Base-by-base conservation (phyloP, 2,888 invertebrate genomes). In the Acrobasis suavella region DNA sequence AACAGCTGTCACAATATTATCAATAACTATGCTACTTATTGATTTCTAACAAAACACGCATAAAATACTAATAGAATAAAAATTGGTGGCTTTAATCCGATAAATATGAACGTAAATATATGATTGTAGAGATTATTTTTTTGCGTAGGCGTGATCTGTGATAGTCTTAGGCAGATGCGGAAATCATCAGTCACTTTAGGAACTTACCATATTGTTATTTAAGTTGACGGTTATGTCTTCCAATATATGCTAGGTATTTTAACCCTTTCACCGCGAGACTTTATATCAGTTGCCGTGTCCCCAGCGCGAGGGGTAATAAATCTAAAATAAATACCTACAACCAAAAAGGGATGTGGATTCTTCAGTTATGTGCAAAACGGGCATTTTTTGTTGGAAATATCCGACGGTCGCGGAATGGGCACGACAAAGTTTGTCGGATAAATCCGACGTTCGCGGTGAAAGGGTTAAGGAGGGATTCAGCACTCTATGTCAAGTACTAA, bases 21-120 rank as follows among this genome's bases (percentile, higher is more conserved):
- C 46, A 46, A 46, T 46, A 46, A 46, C 32, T 32, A 32, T 46
- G 14, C 46, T 46, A n/a, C 46, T 46, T 46, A 46, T 46, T 46
- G 46, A 46, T 46, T 46, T 42, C 42, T 2, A 6, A 46, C 46
- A 46, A 46, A 46, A 46, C 46, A n/a, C 46, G 54, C 38, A 38
- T 54, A 54, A 54, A 38, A 54, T 38, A n/a, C 38, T 9, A 38
- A 54, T 54, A 54, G 37, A 54, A 54, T 54, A 9, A 16, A 38
- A 38, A 38, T 37, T 1, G 10, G 38, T 54, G 46, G 46, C 46
- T 38, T 17, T 54, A 54, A 54, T 54, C 54, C 37, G 7, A 46
- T 9, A 54, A 54, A 54, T 54, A 38, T 14, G 15, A 38, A 38
- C 37, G 15, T 37, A 54, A 54, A 54, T 50, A 52, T 17, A 52